Evolutionary conservation across 2,797 vertebrate genomes (phyloP).

Genomic region (Alca torda): DNA sequence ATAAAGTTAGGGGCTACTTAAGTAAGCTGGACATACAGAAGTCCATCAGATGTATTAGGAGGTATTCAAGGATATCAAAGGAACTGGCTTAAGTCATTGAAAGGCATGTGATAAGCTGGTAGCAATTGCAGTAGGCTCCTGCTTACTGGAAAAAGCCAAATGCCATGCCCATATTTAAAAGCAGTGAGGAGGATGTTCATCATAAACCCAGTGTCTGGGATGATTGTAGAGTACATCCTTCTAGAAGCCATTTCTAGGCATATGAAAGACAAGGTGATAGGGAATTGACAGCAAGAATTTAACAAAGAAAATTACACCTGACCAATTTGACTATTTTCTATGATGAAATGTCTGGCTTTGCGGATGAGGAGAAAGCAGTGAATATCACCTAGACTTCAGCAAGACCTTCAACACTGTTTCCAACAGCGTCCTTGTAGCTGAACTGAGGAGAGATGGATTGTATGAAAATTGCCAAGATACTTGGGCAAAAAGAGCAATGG

Average conservation of each 20-base stretch:
- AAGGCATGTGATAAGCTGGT: neutral
- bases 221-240: neutral
- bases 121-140: neutral
- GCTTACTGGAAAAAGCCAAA: neutral
- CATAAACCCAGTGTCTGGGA: neutral
- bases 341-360: neutral
- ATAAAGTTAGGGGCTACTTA: neutral
- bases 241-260: neutral
- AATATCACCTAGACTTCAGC: neutral
- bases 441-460: neutral
- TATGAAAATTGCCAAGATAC: neutral
- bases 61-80: neutral
- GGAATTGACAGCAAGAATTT: neutral
- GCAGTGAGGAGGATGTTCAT: neutral
- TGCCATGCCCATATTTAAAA: neutral
- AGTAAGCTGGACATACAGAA: neutral
- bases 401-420: neutral
- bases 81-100: neutral
- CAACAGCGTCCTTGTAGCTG: neutral
- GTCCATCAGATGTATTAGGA: neutral
- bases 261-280: neutral
- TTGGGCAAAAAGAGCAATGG: neutral
- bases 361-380: neutral
- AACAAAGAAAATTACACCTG: neutral
- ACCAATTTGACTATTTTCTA: neutral